Conservation (phyloP, 2,888 invertebrate genomes). For the Athalia rosae region DNA sequence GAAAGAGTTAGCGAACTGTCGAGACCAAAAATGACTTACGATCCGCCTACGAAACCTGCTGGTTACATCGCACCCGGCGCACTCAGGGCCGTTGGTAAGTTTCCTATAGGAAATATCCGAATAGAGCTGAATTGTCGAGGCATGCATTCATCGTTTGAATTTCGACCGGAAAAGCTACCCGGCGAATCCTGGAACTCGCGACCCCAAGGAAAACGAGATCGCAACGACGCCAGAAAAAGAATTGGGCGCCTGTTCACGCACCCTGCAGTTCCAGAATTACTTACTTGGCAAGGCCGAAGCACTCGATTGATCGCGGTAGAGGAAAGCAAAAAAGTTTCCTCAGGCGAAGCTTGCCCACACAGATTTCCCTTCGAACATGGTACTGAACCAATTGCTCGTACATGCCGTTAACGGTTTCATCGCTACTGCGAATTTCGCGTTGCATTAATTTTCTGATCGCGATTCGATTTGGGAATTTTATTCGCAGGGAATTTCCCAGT, state of each 20-base stretch:
- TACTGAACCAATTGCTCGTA: constrained; percentile 3
- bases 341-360: not conserved
- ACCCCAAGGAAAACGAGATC: constrained; percentile 49
- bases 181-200: constrained; percentile 56
- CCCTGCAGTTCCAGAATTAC: constrained; percentile 42
- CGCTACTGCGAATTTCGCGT: too few relatives aligned
- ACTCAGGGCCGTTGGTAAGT: constrained; percentile 54
- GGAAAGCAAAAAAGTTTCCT: constrained; percentile 2
- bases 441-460: not conserved
- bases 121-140: not conserved
- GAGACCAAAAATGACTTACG: constrained; percentile 49
- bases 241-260: not conserved
- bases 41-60: constrained; percentile 45
- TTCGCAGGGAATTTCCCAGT: constrained; percentile 13
- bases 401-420: too few relatives aligned
- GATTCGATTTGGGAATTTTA: not conserved
- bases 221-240: not conserved
- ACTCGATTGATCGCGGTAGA: not conserved
- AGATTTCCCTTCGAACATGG: constrained; percentile 9
- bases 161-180: constrained; percentile 49
- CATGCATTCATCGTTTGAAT: too few relatives aligned
- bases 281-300: constrained; percentile 39
- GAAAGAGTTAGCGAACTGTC: constrained; percentile 55
- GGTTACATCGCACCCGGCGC: constrained; percentile 52
- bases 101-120: not conserved